Evolutionary conservation across 2,113 vertebrate genomes (phyloP), one percentile per base, ranked within the genome.

Genomic region (Nibea albiflora): DNA sequence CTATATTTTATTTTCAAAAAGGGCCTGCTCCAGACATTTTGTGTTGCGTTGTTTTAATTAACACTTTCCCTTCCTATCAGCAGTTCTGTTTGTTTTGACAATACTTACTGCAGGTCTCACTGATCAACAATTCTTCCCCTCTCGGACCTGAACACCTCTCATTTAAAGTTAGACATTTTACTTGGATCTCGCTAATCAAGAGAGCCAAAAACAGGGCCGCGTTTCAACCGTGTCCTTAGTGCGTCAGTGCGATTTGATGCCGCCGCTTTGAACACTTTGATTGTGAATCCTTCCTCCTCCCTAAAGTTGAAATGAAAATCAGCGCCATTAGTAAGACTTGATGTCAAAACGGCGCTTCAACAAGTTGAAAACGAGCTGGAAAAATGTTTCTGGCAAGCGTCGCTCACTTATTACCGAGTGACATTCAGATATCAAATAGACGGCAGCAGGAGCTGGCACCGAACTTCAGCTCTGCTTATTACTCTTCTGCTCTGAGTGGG

Each of bases 351-450:
- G 8, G 65, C 17, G 5, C 61, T 66, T 86, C 84, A 81, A 88
- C 89, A 80, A 49, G 73, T 86, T 78, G 66, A 87, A 85, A 85
- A 82, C 6, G 62, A 76, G 78, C 78, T 73, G 26, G 61, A 77
- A 66, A 86, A 85, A 78, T 44, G 73, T 87, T 81, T 84, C 84
- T 88, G 84, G 85, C 81, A 65, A 61, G 46, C 28, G 0, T 17
- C 2, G 50, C 85, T 76, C 66, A 67, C 81, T 80, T 87, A 86
- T 90, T 88, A 80, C 54, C 5, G 50, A 73, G 86, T 57, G 71
- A 87, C 84, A 86, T 90, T 88, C 70, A 68, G 76, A 89, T 90
- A 85, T 89, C 78, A 88, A 80, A 85, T 80, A 79, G 73, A 52
- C 56, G 11, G 75, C 73, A 78, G 84, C 56, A 11, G 79, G 57